Percentiles rank a stretch among this genome's conserved stretches.
phyloP scores from a whole-genome alignment of 2,888 invertebrate genomes.

The Oxyteleia sp. region DNA sequence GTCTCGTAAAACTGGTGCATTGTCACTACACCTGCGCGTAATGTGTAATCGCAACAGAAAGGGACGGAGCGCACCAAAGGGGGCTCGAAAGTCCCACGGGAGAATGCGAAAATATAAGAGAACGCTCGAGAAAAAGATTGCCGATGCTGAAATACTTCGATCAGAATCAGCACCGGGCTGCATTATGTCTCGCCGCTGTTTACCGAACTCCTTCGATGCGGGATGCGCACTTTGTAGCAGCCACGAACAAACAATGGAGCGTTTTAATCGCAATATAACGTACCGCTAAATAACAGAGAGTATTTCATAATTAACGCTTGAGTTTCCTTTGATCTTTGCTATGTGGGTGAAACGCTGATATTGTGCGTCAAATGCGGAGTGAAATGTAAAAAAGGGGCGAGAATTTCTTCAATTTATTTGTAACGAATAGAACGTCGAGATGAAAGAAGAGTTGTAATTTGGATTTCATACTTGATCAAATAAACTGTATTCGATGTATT shows the following conservation, averaged over 20 bases:
- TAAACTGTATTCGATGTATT: too few relatives aligned
- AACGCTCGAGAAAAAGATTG: slow-evolving; percentile 28
- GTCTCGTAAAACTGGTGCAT: slow-evolving; percentile 78
- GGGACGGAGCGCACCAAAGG: slow-evolving; percentile 72
- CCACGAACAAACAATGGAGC: slow-evolving; percentile 29
- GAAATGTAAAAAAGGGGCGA: too few relatives aligned
- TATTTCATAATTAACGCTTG: slow-evolving; percentile 22
- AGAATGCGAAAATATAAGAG: slow-evolving; percentile 45
- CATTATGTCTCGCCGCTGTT: slow-evolving; percentile 26
- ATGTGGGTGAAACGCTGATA: background rate
- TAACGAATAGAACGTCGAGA: too few relatives aligned
- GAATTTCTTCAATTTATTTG: too few relatives aligned
- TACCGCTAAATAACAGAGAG: slow-evolving; percentile 1
- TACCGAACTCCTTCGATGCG: slow-evolving; percentile 37
- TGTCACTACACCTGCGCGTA: slow-evolving; percentile 80
- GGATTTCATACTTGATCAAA: too few relatives aligned
- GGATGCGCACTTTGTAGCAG: slow-evolving; percentile 35
- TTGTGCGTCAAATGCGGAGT: background rate
- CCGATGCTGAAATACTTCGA: slow-evolving; percentile 52
- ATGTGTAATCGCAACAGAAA: slow-evolving; percentile 62
- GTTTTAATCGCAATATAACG: slow-evolving; percentile 29
- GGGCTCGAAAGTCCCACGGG: slow-evolving; percentile 52
- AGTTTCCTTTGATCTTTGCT: slow-evolving; percentile 12
- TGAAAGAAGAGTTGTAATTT: background rate
- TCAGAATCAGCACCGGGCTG: slow-evolving; percentile 36